These are phyloP conservation scores for Drosophila fuyamai DNA, from an alignment of 1,140 invertebrate genomes.

Conservation along the genomic window DNA sequence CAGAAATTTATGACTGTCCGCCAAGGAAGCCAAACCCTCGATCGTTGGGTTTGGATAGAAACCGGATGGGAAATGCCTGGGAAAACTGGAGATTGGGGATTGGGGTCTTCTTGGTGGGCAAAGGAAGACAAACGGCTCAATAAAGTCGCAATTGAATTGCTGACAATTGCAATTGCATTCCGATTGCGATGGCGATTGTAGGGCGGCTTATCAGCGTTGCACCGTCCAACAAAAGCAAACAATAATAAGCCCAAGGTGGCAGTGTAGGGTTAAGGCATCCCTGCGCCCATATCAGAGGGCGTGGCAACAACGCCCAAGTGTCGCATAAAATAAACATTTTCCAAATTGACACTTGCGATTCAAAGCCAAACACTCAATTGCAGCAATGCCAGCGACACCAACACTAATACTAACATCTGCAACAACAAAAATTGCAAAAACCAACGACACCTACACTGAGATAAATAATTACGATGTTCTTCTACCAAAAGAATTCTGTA, in stretches of 20 bases:
- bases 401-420: conserved; percentile 22
- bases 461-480: neutral
- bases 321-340: conserved; percentile 79
- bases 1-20: conserved; percentile 65
- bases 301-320: conserved; percentile 58
- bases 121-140: conserved; percentile 41
- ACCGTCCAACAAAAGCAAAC: conserved; percentile 2
- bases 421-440: conserved; percentile 11
- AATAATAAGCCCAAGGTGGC: conserved; percentile 9
- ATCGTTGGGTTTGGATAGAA: neutral
- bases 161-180: conserved; percentile 68
- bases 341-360: conserved; percentile 80
- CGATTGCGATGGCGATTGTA: conserved; percentile 37
- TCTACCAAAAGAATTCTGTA: no score
- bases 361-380: conserved; percentile 78
- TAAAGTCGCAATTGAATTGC: conserved; percentile 73
- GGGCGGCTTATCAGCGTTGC: conserved; percentile 40
- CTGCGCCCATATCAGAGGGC: conserved; percentile 18
- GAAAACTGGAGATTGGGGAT: neutral
- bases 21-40: neutral
- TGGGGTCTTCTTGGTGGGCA: neutral
- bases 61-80: neutral
- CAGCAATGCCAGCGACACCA: conserved; percentile 49
- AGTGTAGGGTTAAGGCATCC: neutral
- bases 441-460: neutral